These are phyloP conservation scores for Hermaeophaga mercurialis DNA, from an alignment of 2,888 invertebrate genomes.

Conservation along the genomic window DNA sequence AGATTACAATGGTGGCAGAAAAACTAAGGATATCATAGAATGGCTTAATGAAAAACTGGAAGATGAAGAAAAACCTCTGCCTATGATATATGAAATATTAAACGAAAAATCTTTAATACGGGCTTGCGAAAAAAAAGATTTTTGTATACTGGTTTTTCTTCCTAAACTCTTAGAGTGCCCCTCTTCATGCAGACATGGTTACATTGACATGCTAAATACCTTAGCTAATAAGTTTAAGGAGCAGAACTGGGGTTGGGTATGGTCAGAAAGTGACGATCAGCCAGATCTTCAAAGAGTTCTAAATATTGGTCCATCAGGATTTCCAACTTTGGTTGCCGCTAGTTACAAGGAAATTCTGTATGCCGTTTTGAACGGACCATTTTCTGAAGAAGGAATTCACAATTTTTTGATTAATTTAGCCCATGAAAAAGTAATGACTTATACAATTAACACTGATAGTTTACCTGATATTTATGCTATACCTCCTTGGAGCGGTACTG, in stretches of 20 bases:
- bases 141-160: constrained; percentile 87
- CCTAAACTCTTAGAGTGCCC: constrained; percentile 95
- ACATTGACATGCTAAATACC: constrained; percentile 70
- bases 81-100: constrained; percentile 50
- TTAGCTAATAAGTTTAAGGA: constrained; percentile 89
- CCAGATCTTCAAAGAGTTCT: constrained; percentile 78
- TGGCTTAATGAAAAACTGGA: constrained; percentile 78
- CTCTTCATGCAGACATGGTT: constrained; percentile 85
- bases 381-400: constrained; percentile 21
- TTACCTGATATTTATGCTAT: constrained; percentile 72
- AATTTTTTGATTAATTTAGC: constrained; percentile 68
- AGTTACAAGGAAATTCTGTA: constrained; percentile 89
- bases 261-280: constrained; percentile 88
- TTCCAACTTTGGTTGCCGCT: constrained; percentile 94
- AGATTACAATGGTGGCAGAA: constrained; percentile 83
- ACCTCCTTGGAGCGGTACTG: constrained; percentile 93
- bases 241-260: constrained; percentile 94
- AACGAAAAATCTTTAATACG: constrained; percentile 59
- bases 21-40: constrained; percentile 79
- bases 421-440: constrained; percentile 82
- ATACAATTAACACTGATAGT: constrained; percentile 84
- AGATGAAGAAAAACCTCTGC: constrained; percentile 78
- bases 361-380: constrained; percentile 19
- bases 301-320: constrained; percentile 86
- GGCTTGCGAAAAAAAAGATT: constrained; percentile 80